Percentiles rank a stretch among this genome's conserved stretches.
Conservation (phyloP, 2,797 vertebrate genomes). For the Podargus strigoides region DNA sequence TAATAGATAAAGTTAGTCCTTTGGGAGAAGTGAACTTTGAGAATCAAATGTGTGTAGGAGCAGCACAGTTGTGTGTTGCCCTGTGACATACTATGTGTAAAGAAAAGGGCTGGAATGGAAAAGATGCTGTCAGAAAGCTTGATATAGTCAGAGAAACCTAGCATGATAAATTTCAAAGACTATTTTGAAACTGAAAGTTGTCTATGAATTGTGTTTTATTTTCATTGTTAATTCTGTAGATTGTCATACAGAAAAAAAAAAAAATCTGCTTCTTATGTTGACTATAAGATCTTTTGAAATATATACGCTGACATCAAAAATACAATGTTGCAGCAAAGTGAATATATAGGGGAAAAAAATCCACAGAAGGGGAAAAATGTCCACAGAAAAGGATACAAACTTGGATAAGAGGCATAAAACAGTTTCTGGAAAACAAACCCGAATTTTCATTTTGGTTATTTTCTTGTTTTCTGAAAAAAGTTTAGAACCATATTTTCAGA, state of each 20-base stretch:
- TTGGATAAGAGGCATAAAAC: neutral
- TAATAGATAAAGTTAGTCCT: too few species aligned
- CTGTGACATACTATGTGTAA: neutral
- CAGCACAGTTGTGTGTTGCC: too few species aligned
- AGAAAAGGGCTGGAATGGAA: neutral
- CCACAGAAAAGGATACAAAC: neutral
- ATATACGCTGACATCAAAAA: neutral
- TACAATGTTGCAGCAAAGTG: neutral
- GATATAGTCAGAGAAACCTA: neutral
- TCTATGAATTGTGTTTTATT: neutral
- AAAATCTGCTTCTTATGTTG: neutral
- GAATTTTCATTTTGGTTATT: neutral
- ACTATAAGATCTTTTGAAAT: neutral
- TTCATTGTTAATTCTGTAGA: neutral
- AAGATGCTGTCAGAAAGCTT: neutral
- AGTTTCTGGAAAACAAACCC: neutral
- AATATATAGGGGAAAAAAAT: neutral
- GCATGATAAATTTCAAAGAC: neutral
- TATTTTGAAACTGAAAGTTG: neutral
- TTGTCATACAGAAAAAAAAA: neutral
- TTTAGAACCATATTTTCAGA: neutral
- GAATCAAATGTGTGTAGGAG: too few species aligned
- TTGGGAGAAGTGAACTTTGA: too few species aligned
- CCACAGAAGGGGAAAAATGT: neutral
- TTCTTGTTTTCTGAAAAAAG: neutral